Evolutionary conservation across 92 coral and sea anemone species (phyloP).

Genomic region (Epizoanthus stellaris): DNA sequence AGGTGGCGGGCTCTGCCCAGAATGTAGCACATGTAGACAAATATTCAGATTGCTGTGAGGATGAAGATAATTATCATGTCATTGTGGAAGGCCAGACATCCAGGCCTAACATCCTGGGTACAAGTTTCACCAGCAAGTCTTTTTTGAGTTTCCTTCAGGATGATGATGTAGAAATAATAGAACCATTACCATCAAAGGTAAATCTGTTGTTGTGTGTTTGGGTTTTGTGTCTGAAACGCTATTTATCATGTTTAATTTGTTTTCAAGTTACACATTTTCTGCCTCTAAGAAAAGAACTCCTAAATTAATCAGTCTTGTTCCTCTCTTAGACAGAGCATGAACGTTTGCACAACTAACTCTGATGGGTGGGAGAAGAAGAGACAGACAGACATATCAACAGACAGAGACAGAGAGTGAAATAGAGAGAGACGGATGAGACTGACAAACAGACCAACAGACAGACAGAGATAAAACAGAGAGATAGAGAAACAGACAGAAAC

Average conservation of each 20-base stretch:
- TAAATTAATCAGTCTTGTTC: no score
- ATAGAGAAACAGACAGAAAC: background rate
- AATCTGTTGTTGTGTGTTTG: background rate
- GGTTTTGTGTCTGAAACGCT: no score
- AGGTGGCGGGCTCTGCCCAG: background rate
- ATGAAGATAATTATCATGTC: conserved; percentile 5
- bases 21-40: background rate
- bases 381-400: background rate
- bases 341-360: no score
- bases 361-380: no score
- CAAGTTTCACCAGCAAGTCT: conserved; percentile 62
- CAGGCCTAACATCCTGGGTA: background rate
- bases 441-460: no score
- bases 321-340: no score
- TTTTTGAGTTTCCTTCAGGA: conserved; percentile 74
- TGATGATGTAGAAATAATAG: conserved; percentile 48
- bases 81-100: background rate
- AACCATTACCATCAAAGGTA: conserved; percentile 44
- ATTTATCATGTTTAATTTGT: no score
- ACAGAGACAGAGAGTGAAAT: no score
- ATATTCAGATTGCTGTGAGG: background rate
- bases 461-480: no score
- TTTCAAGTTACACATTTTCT: no score
- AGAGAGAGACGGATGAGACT: no score
- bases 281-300: no score